phyloP scores from a whole-genome alignment of 2,113 vertebrate genomes.

The Mungos mungo region DNA sequence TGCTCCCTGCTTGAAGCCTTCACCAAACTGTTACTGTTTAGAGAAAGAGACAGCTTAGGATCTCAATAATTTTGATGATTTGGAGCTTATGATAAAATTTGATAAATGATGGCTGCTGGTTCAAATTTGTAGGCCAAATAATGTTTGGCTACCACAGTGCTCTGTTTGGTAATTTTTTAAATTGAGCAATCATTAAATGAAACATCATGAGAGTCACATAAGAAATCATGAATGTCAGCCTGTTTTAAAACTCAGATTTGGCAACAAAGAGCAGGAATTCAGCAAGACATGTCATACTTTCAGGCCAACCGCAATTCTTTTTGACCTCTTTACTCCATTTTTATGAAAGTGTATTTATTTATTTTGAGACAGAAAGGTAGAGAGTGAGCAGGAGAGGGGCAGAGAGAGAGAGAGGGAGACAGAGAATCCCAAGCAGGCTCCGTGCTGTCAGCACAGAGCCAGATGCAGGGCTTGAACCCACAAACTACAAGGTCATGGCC shows the following conservation, averaged over 20 bases:
- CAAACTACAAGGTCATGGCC: too few relatives aligned
- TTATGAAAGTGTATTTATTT: too few relatives aligned
- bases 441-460: too few relatives aligned
- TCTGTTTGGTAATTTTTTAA: background rate
- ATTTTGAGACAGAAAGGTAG: too few relatives aligned
- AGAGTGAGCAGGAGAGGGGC: too few relatives aligned
- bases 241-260: background rate
- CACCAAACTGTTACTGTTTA: background rate
- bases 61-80: background rate
- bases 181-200: background rate
- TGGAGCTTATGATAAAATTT: background rate
- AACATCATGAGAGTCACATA: background rate
- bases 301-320: background rate
- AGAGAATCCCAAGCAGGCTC: too few relatives aligned
- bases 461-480: too few relatives aligned
- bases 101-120: background rate
- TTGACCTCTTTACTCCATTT: background rate
- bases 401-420: too few relatives aligned
- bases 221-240: background rate
- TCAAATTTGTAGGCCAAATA: background rate
- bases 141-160: background rate
- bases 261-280: background rate
- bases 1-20: background rate
- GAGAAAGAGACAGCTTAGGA: background rate
- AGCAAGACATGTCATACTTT: background rate